These are phyloP conservation scores for Gymnocephalus cernua DNA, from an alignment of 2,113 vertebrate species.

Conservation along the genomic window DNA sequence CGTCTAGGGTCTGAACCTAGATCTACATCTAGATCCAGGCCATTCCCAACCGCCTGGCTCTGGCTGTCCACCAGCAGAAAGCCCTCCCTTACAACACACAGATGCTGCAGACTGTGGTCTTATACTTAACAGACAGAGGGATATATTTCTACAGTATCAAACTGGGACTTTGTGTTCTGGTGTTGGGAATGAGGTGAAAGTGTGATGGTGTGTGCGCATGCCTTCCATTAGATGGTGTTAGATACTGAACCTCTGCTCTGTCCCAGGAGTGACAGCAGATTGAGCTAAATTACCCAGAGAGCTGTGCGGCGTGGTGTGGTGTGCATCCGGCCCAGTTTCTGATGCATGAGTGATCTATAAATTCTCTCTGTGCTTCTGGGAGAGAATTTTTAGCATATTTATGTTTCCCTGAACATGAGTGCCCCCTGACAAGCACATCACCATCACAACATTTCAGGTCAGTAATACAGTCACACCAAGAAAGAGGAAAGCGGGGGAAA, in stretches of 20 bases:
- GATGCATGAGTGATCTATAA: slow-evolving; percentile 62
- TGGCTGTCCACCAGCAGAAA: slow-evolving; percentile 33
- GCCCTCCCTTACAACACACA: slow-evolving; percentile 19
- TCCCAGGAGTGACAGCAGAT: slow-evolving; percentile 47
- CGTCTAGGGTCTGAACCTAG: slow-evolving; percentile 61
- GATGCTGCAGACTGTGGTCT: slow-evolving; percentile 28
- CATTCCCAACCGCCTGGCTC: slow-evolving; percentile 27
- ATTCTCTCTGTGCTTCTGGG: slow-evolving; percentile 52
- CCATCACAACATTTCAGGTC: slow-evolving; percentile 17
- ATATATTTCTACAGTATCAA: slow-evolving; percentile 19
- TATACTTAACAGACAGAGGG: slow-evolving; percentile 23
- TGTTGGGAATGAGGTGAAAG: slow-evolving; percentile 8
- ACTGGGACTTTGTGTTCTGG: slow-evolving; percentile 9
- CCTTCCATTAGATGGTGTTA: slow-evolving; percentile 55
- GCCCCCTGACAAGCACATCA: slow-evolving; percentile 3
- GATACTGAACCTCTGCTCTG: slow-evolving; percentile 31
- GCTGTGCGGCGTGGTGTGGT: slow-evolving; percentile 29
- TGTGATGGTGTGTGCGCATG: not conserved
- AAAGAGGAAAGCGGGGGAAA: slow-evolving; percentile 8
- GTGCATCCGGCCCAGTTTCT: slow-evolving; percentile 61
- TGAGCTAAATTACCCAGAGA: slow-evolving; percentile 55
- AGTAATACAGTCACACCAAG: not conserved
- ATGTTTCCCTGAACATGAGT: not conserved
- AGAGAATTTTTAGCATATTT: slow-evolving; percentile 31
- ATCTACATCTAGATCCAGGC: slow-evolving; percentile 61